phyloP scores from a whole-genome alignment of 2,113 vertebrate species.

The Petroica traversi region DNA sequence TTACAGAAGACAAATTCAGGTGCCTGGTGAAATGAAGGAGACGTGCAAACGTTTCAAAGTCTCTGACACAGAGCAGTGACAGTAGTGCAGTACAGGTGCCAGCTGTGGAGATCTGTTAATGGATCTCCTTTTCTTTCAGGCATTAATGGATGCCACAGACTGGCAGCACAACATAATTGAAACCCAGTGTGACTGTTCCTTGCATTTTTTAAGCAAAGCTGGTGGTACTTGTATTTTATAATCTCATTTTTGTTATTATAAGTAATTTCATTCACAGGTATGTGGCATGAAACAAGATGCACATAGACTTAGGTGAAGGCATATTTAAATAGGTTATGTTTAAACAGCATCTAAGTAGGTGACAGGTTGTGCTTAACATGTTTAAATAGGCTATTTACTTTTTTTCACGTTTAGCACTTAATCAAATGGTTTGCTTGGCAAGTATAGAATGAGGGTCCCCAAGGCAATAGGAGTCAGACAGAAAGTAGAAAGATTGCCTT shows the following conservation, averaged over 20 bases:
- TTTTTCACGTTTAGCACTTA: not conserved
- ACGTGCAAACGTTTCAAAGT: not conserved
- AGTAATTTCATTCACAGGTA: not conserved
- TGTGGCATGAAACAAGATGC: not conserved
- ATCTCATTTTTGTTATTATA: not conserved
- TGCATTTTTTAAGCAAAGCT: not conserved
- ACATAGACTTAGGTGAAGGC: not conserved
- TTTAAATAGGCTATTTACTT: conserved; percentile 32
- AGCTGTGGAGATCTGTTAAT: not conserved
- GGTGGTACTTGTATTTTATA: not conserved
- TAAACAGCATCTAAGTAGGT: conserved; percentile 4
- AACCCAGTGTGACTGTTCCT: not conserved
- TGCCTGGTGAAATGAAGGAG: not conserved
- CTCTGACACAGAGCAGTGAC: not conserved
- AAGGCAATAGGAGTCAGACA: not conserved
- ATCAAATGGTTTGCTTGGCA: conserved; percentile 1
- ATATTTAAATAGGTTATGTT: conserved; percentile 7
- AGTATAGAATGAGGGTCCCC: not conserved
- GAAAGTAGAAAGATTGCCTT: not conserved
- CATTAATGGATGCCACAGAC: not conserved
- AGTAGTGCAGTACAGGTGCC: not conserved
- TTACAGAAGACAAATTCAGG: not conserved
- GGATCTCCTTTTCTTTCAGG: not conserved
- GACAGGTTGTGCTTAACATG: conserved; percentile 23
- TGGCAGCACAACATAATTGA: not conserved